Conservation (phyloP, 2,113 vertebrate genomes). For the Parus major region DNA sequence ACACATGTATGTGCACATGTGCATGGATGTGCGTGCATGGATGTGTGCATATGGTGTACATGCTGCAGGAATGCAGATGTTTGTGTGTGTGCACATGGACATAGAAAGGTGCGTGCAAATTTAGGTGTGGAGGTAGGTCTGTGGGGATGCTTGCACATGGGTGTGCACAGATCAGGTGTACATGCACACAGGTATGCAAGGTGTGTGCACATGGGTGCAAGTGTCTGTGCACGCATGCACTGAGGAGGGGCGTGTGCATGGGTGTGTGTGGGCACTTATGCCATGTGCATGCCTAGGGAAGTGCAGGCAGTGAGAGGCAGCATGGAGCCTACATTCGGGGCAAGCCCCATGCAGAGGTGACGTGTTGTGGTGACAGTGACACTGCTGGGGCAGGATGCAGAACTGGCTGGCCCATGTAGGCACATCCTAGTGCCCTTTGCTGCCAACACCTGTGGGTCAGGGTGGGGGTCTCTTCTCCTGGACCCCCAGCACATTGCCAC, state of each 20-base stretch:
- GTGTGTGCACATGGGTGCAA: background rate
- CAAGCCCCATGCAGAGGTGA: background rate
- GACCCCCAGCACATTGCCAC: background rate
- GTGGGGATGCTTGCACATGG: fast-evolving
- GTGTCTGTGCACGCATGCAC: background rate
- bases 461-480: background rate
- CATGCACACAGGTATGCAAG: fast-evolving
- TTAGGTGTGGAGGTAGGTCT: background rate
- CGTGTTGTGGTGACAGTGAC: background rate
- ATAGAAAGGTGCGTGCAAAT: background rate
- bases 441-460: fast-evolving
- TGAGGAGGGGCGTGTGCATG: too few species aligned
- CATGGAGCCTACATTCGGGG: background rate
- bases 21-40: too few species aligned
- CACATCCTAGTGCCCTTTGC: background rate
- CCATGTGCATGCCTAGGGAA: fast-evolving
- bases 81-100: background rate
- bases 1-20: too few species aligned
- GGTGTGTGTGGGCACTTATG: fast-evolving
- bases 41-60: background rate
- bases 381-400: fast-evolving
- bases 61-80: background rate
- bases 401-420: background rate
- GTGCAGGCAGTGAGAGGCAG: background rate
- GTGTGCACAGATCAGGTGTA: background rate